These are phyloP conservation scores for Burhinus bistriatus DNA, from an alignment of 2,113 vertebrate species.

Conservation along the genomic window DNA sequence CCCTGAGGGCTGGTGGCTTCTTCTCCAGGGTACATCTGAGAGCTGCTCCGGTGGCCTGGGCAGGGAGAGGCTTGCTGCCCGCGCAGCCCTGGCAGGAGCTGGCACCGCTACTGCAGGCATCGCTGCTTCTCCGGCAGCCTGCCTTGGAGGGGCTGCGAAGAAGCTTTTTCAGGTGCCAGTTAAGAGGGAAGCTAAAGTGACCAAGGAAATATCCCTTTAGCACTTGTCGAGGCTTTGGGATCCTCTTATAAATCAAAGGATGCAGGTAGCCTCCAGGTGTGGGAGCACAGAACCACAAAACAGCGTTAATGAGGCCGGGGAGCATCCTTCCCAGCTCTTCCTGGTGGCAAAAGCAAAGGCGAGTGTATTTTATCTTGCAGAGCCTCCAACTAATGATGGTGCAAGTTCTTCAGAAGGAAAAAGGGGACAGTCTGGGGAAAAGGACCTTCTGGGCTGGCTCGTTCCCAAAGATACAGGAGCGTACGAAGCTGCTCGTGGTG, in stretches of 20 bases:
- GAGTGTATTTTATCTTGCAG: neutral
- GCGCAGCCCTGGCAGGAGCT: neutral
- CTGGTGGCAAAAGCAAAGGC: neutral
- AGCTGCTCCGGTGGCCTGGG: neutral
- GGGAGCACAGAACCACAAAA: neutral
- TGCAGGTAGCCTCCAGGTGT: neutral
- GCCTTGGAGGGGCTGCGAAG: neutral
- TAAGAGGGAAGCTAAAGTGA: neutral
- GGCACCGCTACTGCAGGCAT: neutral
- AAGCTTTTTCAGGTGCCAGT: neutral
- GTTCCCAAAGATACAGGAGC: neutral
- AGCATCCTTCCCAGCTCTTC: neutral
- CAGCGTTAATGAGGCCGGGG: neutral
- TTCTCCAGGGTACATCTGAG: neutral
- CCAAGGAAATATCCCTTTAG: neutral
- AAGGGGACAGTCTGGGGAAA: conserved; percentile 19
- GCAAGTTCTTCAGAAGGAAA: neutral
- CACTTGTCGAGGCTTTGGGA: neutral
- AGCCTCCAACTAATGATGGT: neutral
- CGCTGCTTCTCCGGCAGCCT: neutral
- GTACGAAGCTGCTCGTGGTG: neutral
- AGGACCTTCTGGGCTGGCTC: conserved; percentile 44
- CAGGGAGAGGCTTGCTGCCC: neutral
- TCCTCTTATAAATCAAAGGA: neutral
- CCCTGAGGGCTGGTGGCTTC: neutral